phyloP scores from a whole-genome alignment of 2,888 invertebrate species.

The Aplocera efformata region DNA sequence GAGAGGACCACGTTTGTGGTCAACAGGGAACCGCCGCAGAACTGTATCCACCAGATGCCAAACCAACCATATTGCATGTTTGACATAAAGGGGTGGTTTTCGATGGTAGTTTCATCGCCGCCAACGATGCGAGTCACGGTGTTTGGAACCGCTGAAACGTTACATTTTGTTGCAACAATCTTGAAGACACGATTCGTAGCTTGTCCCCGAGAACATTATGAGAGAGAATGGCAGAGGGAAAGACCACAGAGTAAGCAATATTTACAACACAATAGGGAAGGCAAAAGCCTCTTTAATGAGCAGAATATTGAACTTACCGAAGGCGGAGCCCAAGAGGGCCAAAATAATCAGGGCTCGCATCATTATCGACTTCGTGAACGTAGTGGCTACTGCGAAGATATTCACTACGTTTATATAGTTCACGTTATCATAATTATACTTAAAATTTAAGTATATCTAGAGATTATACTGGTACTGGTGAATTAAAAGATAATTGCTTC shows the following conservation, averaged over 20 bases:
- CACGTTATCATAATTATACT: constrained; percentile 10
- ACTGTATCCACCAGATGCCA: constrained; percentile 41
- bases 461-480: background rate
- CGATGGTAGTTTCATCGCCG: constrained; percentile 40
- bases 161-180: too few species aligned
- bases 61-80: constrained; percentile 43
- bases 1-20: constrained; percentile 41
- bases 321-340: constrained; percentile 33
- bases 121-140: constrained; percentile 47
- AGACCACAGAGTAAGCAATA: too few species aligned
- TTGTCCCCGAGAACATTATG: too few species aligned
- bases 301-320: too few species aligned
- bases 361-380: constrained; percentile 4
- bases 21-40: constrained; percentile 50
- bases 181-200: too few species aligned
- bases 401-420: constrained; percentile 10
- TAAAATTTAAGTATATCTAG: background rate
- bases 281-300: too few species aligned
- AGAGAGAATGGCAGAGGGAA: too few species aligned
- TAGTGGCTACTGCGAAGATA: background rate
- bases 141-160: constrained; percentile 42
- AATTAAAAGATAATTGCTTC: background rate
- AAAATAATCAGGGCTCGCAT: constrained; percentile 23
- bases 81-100: constrained; percentile 51
- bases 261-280: too few species aligned